These are phyloP conservation scores for Pseudomyrmex gracilis DNA, from an alignment of 1,140 invertebrate genomes.

Conservation along the genomic window DNA sequence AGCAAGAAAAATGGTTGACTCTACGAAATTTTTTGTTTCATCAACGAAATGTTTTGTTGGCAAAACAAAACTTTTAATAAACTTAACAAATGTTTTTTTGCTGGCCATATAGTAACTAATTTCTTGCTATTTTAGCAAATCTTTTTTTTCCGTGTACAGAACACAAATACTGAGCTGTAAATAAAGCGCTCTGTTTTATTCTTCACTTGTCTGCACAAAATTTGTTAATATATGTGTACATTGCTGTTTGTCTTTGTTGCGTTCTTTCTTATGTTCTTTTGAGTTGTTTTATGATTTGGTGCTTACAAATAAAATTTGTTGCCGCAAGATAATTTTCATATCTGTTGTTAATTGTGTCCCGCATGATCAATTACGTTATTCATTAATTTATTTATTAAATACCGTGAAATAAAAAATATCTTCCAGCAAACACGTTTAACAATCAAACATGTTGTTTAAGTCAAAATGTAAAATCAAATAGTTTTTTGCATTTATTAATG, in stretches of 20 bases:
- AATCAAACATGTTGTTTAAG: neutral
- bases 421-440: neutral
- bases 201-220: neutral
- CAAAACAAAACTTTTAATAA: too few species aligned
- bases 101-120: too few species aligned
- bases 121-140: too few species aligned
- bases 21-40: too few species aligned
- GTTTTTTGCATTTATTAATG: neutral
- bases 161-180: constrained; percentile 46
- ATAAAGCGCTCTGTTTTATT: constrained; percentile 47
- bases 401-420: constrained; percentile 9
- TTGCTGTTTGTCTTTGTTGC: constrained; percentile 43
- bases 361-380: constrained; percentile 70
- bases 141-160: too few species aligned
- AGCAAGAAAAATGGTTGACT: too few species aligned
- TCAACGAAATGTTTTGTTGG: too few species aligned
- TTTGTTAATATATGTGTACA: constrained; percentile 49
- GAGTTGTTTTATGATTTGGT: constrained; percentile 60
- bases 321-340: constrained; percentile 56
- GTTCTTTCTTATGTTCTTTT: constrained; percentile 27
- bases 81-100: too few species aligned
- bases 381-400: too few species aligned
- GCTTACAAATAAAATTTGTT: constrained; percentile 76
- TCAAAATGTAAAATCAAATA: neutral
- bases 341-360: constrained; percentile 73